These are phyloP conservation scores for Cephalopterus ornatus DNA, from an alignment of 2,113 vertebrate genomes.

Conservation along the genomic window DNA sequence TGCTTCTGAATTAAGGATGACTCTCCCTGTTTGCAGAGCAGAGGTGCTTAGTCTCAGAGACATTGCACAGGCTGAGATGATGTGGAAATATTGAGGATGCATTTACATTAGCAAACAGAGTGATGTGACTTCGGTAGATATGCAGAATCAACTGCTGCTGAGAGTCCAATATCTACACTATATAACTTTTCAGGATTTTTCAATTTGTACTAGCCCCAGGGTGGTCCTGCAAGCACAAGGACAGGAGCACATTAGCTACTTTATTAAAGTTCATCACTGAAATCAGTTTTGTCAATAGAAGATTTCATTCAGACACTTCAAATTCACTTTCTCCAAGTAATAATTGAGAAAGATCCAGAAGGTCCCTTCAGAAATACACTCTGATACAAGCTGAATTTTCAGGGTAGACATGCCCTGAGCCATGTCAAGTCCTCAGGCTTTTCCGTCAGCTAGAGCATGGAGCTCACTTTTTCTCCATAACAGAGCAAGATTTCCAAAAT, in stretches of 20 bases:
- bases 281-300: not conserved
- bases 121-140: not conserved
- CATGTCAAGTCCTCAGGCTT: not conserved
- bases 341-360: not conserved
- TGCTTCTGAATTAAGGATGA: not conserved
- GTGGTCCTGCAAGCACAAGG: not conserved
- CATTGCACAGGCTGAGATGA: not conserved
- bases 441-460: not conserved
- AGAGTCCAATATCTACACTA: not conserved
- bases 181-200: accelerated
- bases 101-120: not conserved
- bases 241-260: not conserved
- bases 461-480: not conserved
- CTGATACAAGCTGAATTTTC: not conserved
- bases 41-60: not conserved
- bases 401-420: not conserved
- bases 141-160: not conserved
- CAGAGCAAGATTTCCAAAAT: not conserved
- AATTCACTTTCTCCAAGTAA: not conserved
- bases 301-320: not conserved
- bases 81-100: not conserved
- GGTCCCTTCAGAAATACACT: not conserved
- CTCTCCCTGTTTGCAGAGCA: not conserved
- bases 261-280: not conserved
- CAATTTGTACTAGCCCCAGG: not conserved